Base-by-base conservation (phyloP, 1,140 invertebrate species). In the Leptopilina clavipes region DNA sequence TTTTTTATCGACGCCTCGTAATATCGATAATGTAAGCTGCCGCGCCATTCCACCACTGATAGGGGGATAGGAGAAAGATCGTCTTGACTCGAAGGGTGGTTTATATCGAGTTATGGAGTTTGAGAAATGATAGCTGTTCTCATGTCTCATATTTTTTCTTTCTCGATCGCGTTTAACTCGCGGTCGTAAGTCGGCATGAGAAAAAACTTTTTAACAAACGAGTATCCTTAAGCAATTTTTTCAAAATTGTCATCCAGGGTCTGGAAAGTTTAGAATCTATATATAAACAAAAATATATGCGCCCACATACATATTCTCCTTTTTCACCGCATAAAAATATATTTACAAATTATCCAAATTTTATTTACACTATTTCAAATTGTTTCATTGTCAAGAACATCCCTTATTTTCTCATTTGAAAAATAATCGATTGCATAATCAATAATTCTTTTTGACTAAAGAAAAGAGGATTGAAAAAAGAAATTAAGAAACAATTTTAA, bases 1-100 rank as follows among this genome's bases (percentile, higher is more conserved):
- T 90, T 88, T 52, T 90, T 90, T 90, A 90, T 90, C 89, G 87
- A 86, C 87, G 86, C 84, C 86, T 89, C 87, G 88, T 89, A 89
- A 90, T 89, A 90, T 90, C 87, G 88, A 90, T 90, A 90, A 90
- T 89, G 89, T 86, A 88, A 88, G 85, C 81, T 76, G 74, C 81
- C 79, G 79, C 79, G 79, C 77, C 71, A 45, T 72, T 70, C 73
- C 72, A 17, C 40, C 45, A 31, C 48, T 22, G 74, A 17, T 65
- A 19, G 11, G 52, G 59, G 22, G 59, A 8, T 65, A 31, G 59
- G 59, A 65, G 59, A 65, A 25, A 65, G 59, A 65, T 65, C 73
- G 71, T 48, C 6, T 59, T 52, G 59, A 19, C 54, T 31, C 44
- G 80, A 73, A 78, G 84, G 83, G 76, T 86, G 85, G 83, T 83